Base-by-base conservation (phyloP, 2,888 invertebrate species). In the Falcaria lacertinaria region DNA sequence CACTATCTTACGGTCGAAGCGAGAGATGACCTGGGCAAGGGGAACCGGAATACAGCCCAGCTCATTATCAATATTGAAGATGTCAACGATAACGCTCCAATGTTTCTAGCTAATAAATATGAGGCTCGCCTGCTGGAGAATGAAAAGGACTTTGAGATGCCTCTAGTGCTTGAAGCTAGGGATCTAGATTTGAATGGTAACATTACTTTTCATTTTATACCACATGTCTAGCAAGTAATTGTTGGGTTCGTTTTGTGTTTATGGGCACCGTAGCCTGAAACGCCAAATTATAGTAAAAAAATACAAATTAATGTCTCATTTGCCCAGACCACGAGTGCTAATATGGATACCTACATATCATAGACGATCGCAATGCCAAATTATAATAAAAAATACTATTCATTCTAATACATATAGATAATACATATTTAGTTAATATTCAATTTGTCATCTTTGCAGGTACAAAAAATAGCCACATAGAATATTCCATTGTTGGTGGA, bases 1-100 rank as follows among this genome's bases (percentile, higher is more conserved):
- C 97, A 97, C 77, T 95, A 95, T 72, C 89, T 97, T 33, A 97
- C 96, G 0, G 95, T 98, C 0, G 97, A 96, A 74, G 98, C 97
- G 0, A 89, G 96, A 42, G 98, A 98, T 71, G 94, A 96, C 76
- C 90, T 95, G 39, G 96, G 97, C 14, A 90, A 91, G 64, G 97
- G 97, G 39, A 80, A 76, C 42, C 91, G 96, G 41, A 97, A 96
- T 69, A 95, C 96, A 0, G 96, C 93, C 0, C 97, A 96, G 69
- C 82, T 97, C 11, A 92, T 96, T 4, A 91, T 97, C 4, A 94
- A 95, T 59, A 93, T 97, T 33, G 93, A 94, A 57, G 97, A 97
- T 74, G 94, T 96, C 0, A 98, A 98, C 64, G 98, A 98, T 68
- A 97, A 98, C 71, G 91, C 95, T 0, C 98, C 98, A 0, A 90